Conservation (phyloP, 2,113 vertebrate genomes). For the Albula goreensis region DNA sequence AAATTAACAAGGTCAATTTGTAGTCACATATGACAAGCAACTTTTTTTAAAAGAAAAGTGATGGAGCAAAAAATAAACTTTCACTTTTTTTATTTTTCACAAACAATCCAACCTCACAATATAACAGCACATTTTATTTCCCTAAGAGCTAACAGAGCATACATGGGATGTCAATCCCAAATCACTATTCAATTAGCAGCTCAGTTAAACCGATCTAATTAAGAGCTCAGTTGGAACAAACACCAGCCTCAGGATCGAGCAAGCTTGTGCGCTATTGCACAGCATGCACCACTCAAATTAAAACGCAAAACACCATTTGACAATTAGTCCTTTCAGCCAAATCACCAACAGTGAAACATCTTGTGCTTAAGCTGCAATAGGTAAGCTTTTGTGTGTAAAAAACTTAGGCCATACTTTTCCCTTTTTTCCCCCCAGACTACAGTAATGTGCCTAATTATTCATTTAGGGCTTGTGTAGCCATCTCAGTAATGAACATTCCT, state of each 20-base stretch:
- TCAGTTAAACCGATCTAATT: not conserved
- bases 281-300: not conserved
- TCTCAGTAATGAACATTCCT: not conserved
- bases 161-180: not conserved
- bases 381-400: not conserved
- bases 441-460: not conserved
- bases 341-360: not conserved
- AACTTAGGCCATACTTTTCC: not conserved
- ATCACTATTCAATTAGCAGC: not conserved
- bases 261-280: not conserved
- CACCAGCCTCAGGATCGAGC: not conserved
- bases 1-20: too few species aligned
- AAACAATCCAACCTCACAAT: not conserved
- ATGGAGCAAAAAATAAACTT: too few species aligned
- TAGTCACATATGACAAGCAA: too few species aligned
- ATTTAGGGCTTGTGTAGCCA: constrained; percentile 1
- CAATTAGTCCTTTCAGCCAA: not conserved
- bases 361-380: not conserved
- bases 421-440: not conserved
- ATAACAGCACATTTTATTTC: not conserved
- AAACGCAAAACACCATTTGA: not conserved
- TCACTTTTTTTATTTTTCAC: not conserved
- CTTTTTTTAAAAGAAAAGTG: too few species aligned
- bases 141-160: not conserved
- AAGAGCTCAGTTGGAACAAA: not conserved